A percentile compares a stretch with the other conserved stretches of the same genome.
These are phyloP conservation scores for Pardosa pseudoannulata DNA, from an alignment of 2,888 invertebrate species.

Conservation along the genomic window DNA sequence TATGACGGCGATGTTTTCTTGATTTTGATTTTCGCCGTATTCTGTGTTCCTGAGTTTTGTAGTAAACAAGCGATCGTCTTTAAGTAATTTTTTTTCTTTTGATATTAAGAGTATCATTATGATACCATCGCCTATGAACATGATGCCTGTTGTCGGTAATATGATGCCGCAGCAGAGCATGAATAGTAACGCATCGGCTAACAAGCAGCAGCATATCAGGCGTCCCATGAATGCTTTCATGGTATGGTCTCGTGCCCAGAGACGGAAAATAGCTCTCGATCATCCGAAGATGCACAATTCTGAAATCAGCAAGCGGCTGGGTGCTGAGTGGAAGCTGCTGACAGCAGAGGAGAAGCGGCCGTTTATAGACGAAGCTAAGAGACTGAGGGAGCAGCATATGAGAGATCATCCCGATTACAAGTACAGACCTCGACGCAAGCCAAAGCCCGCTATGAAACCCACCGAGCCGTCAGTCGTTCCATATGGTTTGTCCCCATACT, in stretches of 20 bases:
- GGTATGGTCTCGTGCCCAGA: constrained; percentile 80
- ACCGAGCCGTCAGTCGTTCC: constrained; percentile 12
- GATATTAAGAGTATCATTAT: constrained; percentile 10
- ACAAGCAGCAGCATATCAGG: constrained; percentile 76
- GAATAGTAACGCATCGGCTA: neutral
- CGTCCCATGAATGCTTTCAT: constrained; percentile 80
- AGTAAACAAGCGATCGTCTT: too few relatives aligned
- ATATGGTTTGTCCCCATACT: neutral
- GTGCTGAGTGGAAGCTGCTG: constrained; percentile 79
- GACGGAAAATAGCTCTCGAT: constrained; percentile 79
- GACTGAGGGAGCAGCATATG: constrained; percentile 79
- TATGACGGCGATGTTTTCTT: too few relatives aligned
- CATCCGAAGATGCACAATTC: constrained; percentile 80
- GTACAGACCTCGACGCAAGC: constrained; percentile 76
- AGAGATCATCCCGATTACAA: constrained; percentile 79
- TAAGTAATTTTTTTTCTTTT: too few relatives aligned
- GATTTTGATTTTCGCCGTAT: too few relatives aligned
- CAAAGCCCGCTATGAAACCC: constrained; percentile 46
- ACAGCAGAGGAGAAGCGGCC: constrained; percentile 79
- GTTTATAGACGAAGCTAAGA: constrained; percentile 79
- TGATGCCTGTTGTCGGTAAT: neutral
- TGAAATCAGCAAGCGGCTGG: constrained; percentile 79
- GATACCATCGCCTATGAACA: constrained; percentile 22
- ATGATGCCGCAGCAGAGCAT: neutral
- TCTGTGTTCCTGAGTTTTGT: too few relatives aligned